phyloP scores from a whole-genome alignment of 2,113 vertebrate species.

The Uria lomvia region DNA sequence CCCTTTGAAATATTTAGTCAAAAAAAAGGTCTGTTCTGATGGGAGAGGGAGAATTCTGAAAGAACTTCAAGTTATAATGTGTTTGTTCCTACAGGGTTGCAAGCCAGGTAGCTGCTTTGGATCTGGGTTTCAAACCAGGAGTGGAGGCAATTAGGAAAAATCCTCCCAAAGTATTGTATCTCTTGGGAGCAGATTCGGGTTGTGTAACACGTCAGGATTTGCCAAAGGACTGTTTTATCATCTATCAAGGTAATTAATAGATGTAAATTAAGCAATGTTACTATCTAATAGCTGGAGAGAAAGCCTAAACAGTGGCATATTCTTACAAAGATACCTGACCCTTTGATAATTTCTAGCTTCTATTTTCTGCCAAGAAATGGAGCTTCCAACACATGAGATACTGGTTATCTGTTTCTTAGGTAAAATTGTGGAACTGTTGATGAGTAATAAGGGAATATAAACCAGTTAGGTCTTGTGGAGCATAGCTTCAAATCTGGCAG shows the following conservation, averaged over 20 bases:
- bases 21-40: background rate
- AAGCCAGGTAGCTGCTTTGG: conserved; percentile 95
- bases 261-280: background rate
- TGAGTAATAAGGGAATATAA: background rate
- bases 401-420: background rate
- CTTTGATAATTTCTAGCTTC: background rate
- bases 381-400: background rate
- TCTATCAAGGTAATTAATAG: conserved; percentile 89
- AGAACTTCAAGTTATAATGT: background rate
- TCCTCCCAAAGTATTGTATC: conserved; percentile 90
- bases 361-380: background rate
- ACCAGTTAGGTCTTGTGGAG: background rate
- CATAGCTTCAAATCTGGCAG: background rate
- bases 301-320: background rate
- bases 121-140: conserved; percentile 96
- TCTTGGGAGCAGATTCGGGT: conserved; percentile 90
- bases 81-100: conserved; percentile 81
- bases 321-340: background rate
- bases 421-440: background rate
- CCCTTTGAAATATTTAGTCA: background rate
- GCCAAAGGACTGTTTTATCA: conserved; percentile 86
- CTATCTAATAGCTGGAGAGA: background rate
- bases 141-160: conserved; percentile 88
- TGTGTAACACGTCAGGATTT: conserved; percentile 92
- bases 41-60: background rate